phyloP scores from a whole-genome alignment of 1,140 invertebrate species.

The Armadillidium nasatum region DNA sequence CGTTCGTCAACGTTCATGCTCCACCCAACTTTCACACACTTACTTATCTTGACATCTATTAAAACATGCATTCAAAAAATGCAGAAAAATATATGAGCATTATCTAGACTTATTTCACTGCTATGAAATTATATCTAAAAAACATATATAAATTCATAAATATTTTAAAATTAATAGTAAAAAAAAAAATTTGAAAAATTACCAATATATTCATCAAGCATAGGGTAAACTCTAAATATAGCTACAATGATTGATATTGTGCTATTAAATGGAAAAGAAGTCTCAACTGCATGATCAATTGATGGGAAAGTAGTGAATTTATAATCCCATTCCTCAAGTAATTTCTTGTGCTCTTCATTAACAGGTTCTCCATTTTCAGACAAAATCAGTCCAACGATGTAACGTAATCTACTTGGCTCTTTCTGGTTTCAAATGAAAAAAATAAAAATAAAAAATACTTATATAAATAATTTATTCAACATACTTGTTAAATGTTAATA shows the following conservation, averaged over 20 bases:
- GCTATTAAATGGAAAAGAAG: slow-evolving; percentile 51
- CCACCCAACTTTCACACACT: too few relatives aligned
- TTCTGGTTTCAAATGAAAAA: not conserved
- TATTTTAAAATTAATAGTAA: too few relatives aligned
- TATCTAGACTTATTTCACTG: too few relatives aligned
- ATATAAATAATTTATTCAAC: not conserved
- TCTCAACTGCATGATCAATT: slow-evolving; percentile 50
- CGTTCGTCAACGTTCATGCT: not conserved
- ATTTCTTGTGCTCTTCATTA: slow-evolving; percentile 39
- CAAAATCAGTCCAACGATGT: slow-evolving; percentile 49
- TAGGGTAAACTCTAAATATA: slow-evolving; percentile 51
- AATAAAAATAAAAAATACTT: not conserved
- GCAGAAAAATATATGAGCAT: too few relatives aligned
- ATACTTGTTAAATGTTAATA: too few relatives aligned
- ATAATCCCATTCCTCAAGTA: slow-evolving; percentile 47
- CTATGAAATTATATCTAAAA: slow-evolving; percentile 46
- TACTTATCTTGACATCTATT: too few relatives aligned
- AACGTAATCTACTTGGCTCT: slow-evolving; percentile 44
- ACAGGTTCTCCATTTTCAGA: slow-evolving; percentile 46
- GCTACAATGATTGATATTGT: slow-evolving; percentile 52
- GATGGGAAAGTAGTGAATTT: slow-evolving; percentile 49
- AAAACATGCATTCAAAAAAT: too few relatives aligned
- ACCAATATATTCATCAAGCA: slow-evolving; percentile 48
- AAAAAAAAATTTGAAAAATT: not conserved
- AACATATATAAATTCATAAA: slow-evolving; percentile 31